Percentiles rank a stretch among this genome's conserved stretches.
Evolutionary conservation across 2,113 vertebrate species (phyloP).

Genomic region (Anoura caudifer): DNA sequence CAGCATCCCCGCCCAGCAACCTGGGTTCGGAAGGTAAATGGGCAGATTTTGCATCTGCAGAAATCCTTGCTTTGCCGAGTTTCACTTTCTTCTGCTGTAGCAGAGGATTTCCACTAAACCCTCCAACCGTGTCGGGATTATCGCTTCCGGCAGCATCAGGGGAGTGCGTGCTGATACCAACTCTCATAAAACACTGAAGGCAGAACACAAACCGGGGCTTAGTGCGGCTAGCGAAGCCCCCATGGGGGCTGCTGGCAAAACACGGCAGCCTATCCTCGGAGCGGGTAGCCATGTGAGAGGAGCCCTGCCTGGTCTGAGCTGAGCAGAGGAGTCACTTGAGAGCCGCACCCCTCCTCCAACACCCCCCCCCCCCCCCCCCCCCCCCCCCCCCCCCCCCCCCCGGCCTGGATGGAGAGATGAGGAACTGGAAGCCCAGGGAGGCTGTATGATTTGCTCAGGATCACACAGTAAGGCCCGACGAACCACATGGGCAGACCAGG

Average conservation of each 20-base stretch:
- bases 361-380: too few species aligned
- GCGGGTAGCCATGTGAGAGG: background rate
- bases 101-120: slow-evolving; percentile 55
- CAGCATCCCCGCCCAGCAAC: background rate
- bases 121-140: slow-evolving; percentile 49
- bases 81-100: background rate
- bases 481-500: background rate
- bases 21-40: slow-evolving; percentile 40
- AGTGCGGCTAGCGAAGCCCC: background rate
- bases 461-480: background rate
- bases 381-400: too few species aligned
- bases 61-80: background rate
- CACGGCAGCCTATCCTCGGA: rapidly evolving
- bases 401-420: background rate
- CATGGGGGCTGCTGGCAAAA: background rate
- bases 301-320: background rate
- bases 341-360: too few species aligned
- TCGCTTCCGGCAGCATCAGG: slow-evolving; percentile 17
- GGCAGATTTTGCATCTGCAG: background rate
- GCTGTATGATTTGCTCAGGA: background rate
- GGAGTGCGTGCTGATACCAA: background rate
- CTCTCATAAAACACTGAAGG: background rate
- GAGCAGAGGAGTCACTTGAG: background rate
- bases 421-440: background rate
- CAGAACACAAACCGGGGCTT: background rate